Base-by-base conservation (phyloP, 2,797 vertebrate species). In the Eulemur coronatus region DNA sequence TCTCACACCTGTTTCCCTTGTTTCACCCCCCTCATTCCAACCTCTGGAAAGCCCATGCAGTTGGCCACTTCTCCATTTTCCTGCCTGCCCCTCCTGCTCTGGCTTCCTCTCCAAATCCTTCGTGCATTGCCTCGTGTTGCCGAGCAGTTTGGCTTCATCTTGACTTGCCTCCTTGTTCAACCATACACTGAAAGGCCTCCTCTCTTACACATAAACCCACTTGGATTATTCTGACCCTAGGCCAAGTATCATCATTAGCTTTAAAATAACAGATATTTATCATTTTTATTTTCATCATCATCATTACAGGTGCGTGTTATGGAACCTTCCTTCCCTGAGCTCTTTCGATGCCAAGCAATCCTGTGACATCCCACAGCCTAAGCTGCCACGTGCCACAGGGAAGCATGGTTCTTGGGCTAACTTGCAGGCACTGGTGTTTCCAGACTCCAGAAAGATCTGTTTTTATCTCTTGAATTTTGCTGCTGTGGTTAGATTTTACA, bases 321-420 rank as follows among this genome's bases (percentile, higher is more conserved):
- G 10, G 35, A 55, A 55, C 26, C 35, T 55, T 26, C 30, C 15
- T 55, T 26, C 30, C 15, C 15, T 61, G 57, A 43, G 11, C 26
- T 33, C 15, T 26, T 35, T 46, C 8, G 5, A 11, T 2, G 5
- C 26, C 26, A 43, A 67, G 41, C 17, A 63, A 46, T 82, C 59
- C 33, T 6, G 22, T 17, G 20, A 24, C 33, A 10, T 13, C 33
- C 18, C 46, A 1, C 0, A 9, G 22, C 35, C 12, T 20, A 18
- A n/a, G 43, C 30, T 24, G 33, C n/a, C 46, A 50, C 18, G 5
- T 11, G n/a, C 1, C 22, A n/a, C 2, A 15, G 30, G 43, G 30
- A 65, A n/a, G 20, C 30, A 15, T 4, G 15, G 59, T n/a, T 46
- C 38, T 2, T 1, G 11, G 38, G 38, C 24, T 65, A 8, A 33